A percentile compares a stretch with the other conserved stretches of the same genome.
phyloP scores from a whole-genome alignment of 1,140 invertebrate species.

The Armadillidium nasatum region DNA sequence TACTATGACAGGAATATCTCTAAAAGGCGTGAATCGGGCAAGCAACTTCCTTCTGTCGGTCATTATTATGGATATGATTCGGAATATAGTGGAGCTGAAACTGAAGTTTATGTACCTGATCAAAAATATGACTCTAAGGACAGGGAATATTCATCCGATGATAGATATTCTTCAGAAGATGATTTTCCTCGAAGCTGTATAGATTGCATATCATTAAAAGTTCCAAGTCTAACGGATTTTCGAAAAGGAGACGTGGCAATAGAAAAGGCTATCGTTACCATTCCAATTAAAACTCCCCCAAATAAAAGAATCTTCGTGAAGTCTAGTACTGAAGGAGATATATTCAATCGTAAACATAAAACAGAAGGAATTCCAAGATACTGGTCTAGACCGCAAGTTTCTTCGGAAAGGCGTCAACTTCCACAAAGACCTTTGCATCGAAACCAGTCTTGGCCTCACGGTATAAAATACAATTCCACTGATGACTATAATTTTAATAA shows the following conservation, averaged over 20 bases:
- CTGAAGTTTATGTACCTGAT: constrained; percentile 43
- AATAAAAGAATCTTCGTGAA: neutral
- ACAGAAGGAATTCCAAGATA: neutral
- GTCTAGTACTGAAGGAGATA: neutral
- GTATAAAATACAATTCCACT: neutral
- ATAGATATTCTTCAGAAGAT: neutral
- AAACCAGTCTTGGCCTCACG: neutral
- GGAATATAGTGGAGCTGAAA: constrained; percentile 44
- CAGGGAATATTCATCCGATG: constrained; percentile 3
- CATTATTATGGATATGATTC: constrained; percentile 45
- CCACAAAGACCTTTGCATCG: neutral
- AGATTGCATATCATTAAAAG: constrained; percentile 6
- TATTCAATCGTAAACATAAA: neutral
- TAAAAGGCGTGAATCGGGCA: neutral
- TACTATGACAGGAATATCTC: neutral
- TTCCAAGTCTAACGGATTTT: neutral
- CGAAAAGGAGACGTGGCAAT: constrained; percentile 2
- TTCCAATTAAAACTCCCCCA: neutral
- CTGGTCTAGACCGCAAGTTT: neutral
- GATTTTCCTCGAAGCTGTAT: neutral
- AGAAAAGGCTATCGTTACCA: neutral
- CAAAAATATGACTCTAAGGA: constrained; percentile 38
- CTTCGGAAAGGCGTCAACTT: neutral
- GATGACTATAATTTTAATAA: neutral
- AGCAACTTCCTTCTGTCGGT: constrained; percentile 25